A percentile compares a stretch with the other conserved stretches of the same genome.
These are phyloP conservation scores for Tenthredo notha DNA, from an alignment of 2,888 invertebrate genomes.

Conservation along the genomic window DNA sequence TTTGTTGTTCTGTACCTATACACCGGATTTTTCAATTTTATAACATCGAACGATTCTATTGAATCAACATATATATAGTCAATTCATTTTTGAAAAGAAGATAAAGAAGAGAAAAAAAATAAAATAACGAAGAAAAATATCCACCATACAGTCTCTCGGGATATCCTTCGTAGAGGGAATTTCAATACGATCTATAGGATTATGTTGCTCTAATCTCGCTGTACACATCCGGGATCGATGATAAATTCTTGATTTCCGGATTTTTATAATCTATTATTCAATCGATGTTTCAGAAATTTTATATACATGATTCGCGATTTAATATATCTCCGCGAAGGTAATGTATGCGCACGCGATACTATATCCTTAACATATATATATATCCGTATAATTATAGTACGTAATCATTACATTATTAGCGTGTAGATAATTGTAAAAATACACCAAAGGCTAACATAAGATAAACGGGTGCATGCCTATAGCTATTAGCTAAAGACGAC, in stretches of 20 bases:
- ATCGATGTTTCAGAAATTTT: too few relatives aligned
- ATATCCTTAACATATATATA: neutral
- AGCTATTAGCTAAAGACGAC: too few relatives aligned
- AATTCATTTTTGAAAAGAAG: too few relatives aligned
- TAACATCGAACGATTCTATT: neutral
- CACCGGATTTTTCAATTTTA: neutral
- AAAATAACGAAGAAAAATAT: neutral
- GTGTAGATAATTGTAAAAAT: constrained; percentile 22
- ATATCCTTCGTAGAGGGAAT: too few relatives aligned
- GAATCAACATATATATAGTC: neutral
- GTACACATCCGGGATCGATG: too few relatives aligned
- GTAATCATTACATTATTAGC: constrained; percentile 22
- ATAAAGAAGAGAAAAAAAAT: too few relatives aligned
- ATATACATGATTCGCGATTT: neutral
- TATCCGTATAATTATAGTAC: neutral
- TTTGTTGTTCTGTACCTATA: neutral
- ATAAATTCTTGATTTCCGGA: too few relatives aligned
- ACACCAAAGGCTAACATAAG: neutral
- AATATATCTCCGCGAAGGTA: neutral
- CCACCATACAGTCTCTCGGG: neutral
- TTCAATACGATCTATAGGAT: too few relatives aligned
- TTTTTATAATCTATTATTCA: too few relatives aligned
- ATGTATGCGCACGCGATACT: neutral
- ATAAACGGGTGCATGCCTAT: neutral
- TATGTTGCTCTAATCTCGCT: too few relatives aligned